These are phyloP conservation scores for Pantelozetes paolii DNA, from an alignment of 2,888 invertebrate species.

Conservation along the genomic window DNA sequence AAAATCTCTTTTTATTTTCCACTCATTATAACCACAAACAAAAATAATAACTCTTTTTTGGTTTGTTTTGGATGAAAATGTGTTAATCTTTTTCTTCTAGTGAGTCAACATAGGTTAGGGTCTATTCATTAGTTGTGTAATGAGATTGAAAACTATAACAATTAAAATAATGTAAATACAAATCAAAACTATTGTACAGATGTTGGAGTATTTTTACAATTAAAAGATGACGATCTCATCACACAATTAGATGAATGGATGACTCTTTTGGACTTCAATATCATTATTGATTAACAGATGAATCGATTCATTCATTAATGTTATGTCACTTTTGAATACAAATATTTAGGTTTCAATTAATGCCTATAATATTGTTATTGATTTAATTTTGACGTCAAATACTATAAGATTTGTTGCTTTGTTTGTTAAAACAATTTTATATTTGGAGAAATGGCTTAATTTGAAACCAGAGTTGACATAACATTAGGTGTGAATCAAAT, in stretches of 20 bases:
- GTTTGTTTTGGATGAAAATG: not conserved
- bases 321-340: not conserved
- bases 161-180: slow-evolving; percentile 19
- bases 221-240: slow-evolving; percentile 22
- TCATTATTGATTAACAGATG: not conserved
- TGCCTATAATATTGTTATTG: not conserved
- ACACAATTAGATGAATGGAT: not conserved
- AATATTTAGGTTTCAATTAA: not conserved
- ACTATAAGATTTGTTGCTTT: slow-evolving; percentile 23
- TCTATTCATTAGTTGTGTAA: not conserved
- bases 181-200: slow-evolving; percentile 18
- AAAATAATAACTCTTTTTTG: no score
- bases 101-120: not conserved
- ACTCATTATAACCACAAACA: no score
- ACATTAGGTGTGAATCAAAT: not conserved
- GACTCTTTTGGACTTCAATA: not conserved
- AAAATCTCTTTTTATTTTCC: not conserved
- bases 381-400: not conserved
- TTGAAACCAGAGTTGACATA: not conserved
- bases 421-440: slow-evolving; percentile 4
- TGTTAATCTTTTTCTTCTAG: not conserved
- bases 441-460: not conserved
- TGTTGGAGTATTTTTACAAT: slow-evolving; percentile 25
- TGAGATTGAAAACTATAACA: slow-evolving; percentile 26
- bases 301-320: not conserved